Conservation (phyloP, 2,113 vertebrate species). For the Pholis gunnellus region DNA sequence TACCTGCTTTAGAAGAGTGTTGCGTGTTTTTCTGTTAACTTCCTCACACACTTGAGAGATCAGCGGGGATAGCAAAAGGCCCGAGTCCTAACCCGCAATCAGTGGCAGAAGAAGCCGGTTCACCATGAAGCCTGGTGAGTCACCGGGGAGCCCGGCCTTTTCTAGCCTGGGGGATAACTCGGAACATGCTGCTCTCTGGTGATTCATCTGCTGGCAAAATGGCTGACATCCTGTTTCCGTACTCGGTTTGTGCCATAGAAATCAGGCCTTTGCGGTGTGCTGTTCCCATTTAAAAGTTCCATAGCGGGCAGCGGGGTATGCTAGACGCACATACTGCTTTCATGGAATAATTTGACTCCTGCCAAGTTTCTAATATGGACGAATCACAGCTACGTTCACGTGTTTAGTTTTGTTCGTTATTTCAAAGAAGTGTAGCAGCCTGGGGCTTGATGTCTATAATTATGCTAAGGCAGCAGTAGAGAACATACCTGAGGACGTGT, state of each 20-base stretch:
- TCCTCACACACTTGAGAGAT: slow-evolving; percentile 18
- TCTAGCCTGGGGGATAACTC: slow-evolving; percentile 49
- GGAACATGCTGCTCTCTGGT: slow-evolving; percentile 44
- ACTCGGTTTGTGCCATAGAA: slow-evolving; percentile 37
- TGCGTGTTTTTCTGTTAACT: slow-evolving; percentile 42
- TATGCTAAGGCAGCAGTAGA: slow-evolving; percentile 31
- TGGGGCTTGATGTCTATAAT: neutral
- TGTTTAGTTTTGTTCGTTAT: neutral
- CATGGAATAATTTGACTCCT: slow-evolving; percentile 9
- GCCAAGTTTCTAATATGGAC: slow-evolving; percentile 18
- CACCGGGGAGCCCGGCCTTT: slow-evolving; percentile 54
- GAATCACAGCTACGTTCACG: slow-evolving; percentile 9
- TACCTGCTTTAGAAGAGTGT: slow-evolving; percentile 23
- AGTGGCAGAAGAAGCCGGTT: slow-evolving; percentile 52
- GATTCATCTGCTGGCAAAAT: slow-evolving; percentile 74
- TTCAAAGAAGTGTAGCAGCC: neutral
- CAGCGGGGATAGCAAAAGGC: slow-evolving; percentile 20
- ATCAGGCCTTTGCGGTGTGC: slow-evolving; percentile 27
- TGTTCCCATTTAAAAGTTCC: slow-evolving; percentile 38
- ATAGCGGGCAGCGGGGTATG: slow-evolving; percentile 19
- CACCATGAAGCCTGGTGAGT: slow-evolving; percentile 63
- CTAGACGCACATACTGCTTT: neutral
- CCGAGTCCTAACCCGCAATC: slow-evolving; percentile 31
- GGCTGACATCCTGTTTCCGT: slow-evolving; percentile 74
- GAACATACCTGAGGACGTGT: slow-evolving; percentile 30